Evolutionary conservation across 2,888 invertebrate genomes (phyloP), one percentile per base, ranked within the genome.

Genomic region (Oconnorella tubifera): DNA sequence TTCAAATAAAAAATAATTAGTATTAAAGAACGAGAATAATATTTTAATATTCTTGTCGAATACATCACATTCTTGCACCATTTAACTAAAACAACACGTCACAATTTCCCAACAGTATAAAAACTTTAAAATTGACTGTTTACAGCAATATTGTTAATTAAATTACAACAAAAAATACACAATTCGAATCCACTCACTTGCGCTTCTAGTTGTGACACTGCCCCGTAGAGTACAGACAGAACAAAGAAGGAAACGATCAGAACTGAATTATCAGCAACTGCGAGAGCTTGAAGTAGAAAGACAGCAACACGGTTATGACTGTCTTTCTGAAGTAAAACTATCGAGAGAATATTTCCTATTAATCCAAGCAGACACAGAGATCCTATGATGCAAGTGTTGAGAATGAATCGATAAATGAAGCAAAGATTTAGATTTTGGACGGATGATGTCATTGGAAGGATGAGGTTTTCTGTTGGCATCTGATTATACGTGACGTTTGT

Each of bases 221-320:
- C 53, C 1, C 69, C 68, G 56, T 63, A 66, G 55, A 56, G 23
- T 32, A 66, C 25, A 31, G 65, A 66, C 28, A 69, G 57, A 14
- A 62, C 55, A n/a, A 66, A n/a, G 56, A 68, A 68, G 27, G 57
- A 48, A 14, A 69, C 33, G 19, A 56, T 27, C 28, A 69, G 62
- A 19, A 68, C 62, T 14, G 50, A 51, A 56, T 64, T 69, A 40
- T 69, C 69, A 25, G 68, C 68, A 50, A 68, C 29, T 0, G 69
- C 69, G 25, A 69, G 57, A 3, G 66, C 57, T 63, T 68, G 64
- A 10, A 69, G 64, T 27, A 69, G 59, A 40, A 69, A 66, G 19
- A 59, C 56, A 25, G 67, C 65, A 4, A 67, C 69, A 10, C 59
- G 23, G 59, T 61, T 60, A 33, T 48, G 23, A 14, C 59, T 31